Percentiles rank a stretch among this genome's conserved stretches.
Conservation (phyloP, 2,797 vertebrate species). For the Brotula barbata region DNA sequence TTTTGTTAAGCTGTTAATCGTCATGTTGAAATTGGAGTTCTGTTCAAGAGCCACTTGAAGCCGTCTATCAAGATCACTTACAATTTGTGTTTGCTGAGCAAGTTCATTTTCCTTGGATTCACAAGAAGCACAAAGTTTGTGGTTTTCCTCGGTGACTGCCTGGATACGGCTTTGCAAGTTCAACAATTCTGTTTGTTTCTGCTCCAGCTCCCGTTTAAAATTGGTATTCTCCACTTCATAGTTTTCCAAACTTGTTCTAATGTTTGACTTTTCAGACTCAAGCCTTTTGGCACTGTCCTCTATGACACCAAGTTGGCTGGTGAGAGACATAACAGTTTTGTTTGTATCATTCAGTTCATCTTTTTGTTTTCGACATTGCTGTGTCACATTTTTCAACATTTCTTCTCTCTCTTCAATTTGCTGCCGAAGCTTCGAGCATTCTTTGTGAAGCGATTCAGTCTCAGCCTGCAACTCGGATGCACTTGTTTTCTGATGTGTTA, state of each 20-base stretch:
- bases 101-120: slow-evolving; percentile 75
- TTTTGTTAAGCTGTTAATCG: slow-evolving; percentile 70
- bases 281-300: slow-evolving; percentile 67
- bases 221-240: slow-evolving; percentile 50
- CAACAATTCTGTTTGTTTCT: slow-evolving; percentile 39
- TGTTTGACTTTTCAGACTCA: slow-evolving; percentile 66
- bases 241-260: slow-evolving; percentile 59
- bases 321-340: slow-evolving; percentile 58
- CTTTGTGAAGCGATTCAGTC: slow-evolving; percentile 62
- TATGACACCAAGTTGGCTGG: slow-evolving; percentile 57
- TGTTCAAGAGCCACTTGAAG: slow-evolving; percentile 50
- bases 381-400: slow-evolving; percentile 47
- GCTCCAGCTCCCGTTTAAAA: slow-evolving; percentile 58
- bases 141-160: slow-evolving; percentile 55
- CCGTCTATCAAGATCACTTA: slow-evolving; percentile 68
- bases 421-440: slow-evolving; percentile 58
- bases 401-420: slow-evolving; percentile 69
- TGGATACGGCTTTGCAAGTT: slow-evolving; percentile 53
- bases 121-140: slow-evolving; percentile 57
- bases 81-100: slow-evolving; percentile 56
- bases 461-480: slow-evolving; percentile 62
- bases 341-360: slow-evolving; percentile 67
- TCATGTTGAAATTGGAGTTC: slow-evolving; percentile 58
- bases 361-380: slow-evolving; percentile 66
- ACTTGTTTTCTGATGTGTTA: slow-evolving; percentile 48